Conservation (phyloP, 2,113 vertebrate species). For the Lanius ludovicianus region DNA sequence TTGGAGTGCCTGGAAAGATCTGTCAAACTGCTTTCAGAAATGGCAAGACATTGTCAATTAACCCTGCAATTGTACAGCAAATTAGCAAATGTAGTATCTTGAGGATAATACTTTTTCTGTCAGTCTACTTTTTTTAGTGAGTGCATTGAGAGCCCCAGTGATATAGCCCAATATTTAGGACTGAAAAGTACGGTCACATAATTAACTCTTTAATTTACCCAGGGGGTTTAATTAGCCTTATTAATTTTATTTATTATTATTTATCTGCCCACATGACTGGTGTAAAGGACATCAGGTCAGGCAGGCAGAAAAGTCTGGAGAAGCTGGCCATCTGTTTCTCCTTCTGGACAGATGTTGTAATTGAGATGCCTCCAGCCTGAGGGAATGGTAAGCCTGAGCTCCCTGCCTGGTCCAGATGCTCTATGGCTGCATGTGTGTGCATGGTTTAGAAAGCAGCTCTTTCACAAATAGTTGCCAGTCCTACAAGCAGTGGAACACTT, state of each 20-base stretch:
- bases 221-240: background rate
- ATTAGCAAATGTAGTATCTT: background rate
- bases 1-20: background rate
- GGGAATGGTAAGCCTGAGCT: background rate
- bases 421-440: background rate
- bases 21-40: slow-evolving; percentile 1
- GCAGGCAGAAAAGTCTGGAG: background rate
- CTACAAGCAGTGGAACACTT: background rate
- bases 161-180: background rate
- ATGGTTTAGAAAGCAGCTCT: background rate
- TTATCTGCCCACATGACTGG: background rate
- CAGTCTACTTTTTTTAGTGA: background rate
- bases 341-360: slow-evolving; percentile 37
- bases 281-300: slow-evolving; percentile 2
- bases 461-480: background rate
- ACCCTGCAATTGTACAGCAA: background rate
- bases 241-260: slow-evolving; percentile 5
- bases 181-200: background rate
- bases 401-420: background rate
- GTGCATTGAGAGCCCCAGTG: background rate
- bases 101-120: background rate
- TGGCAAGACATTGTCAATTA: background rate
- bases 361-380: background rate
- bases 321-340: slow-evolving; percentile 22
- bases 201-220: slow-evolving; percentile 34